Evolutionary conservation across 2,888 invertebrate genomes (phyloP).

Genomic region (Exocentrus adspersus): DNA sequence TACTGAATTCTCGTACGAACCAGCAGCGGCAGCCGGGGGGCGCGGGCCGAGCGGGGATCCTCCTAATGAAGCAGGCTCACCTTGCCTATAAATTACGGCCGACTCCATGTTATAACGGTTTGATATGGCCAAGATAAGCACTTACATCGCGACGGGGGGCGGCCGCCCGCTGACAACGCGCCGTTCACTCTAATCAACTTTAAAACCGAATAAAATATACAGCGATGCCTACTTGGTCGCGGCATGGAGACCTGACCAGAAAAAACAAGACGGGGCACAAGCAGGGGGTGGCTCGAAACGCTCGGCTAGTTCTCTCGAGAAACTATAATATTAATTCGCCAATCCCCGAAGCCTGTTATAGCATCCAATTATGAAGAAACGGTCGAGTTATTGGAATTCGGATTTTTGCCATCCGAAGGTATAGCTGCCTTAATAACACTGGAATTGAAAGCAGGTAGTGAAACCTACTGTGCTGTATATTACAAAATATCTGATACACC

Average conservation of each 20-base stretch:
- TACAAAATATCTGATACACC: no score
- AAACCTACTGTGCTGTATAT: no score
- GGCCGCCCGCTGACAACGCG: slow-evolving; percentile 60
- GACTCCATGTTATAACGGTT: slow-evolving; percentile 65
- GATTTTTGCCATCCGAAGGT: neutral
- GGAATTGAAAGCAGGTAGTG: no score
- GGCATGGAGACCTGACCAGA: slow-evolving; percentile 47
- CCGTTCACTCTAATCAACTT: slow-evolving; percentile 65
- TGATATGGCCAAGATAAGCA: slow-evolving; percentile 65
- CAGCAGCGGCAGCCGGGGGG: slow-evolving; percentile 38
- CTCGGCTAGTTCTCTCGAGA: slow-evolving; percentile 18
- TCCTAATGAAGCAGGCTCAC: slow-evolving; percentile 65
- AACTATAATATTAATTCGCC: slow-evolving; percentile 21
- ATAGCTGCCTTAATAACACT: neutral
- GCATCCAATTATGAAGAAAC: neutral
- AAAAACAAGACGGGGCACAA: slow-evolving; percentile 43
- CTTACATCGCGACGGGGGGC: slow-evolving; percentile 63
- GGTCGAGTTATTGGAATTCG: neutral
- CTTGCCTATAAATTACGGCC: slow-evolving; percentile 65
- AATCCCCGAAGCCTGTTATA: slow-evolving; percentile 1
- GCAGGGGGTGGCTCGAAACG: slow-evolving; percentile 39
- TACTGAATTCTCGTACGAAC: slow-evolving; percentile 46
- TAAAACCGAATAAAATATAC: slow-evolving; percentile 64
- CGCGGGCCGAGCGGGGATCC: slow-evolving; percentile 54
- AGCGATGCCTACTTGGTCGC: slow-evolving; percentile 40